phyloP scores from a whole-genome alignment of 2,797 vertebrate genomes.

The Jordanella pulchra region DNA sequence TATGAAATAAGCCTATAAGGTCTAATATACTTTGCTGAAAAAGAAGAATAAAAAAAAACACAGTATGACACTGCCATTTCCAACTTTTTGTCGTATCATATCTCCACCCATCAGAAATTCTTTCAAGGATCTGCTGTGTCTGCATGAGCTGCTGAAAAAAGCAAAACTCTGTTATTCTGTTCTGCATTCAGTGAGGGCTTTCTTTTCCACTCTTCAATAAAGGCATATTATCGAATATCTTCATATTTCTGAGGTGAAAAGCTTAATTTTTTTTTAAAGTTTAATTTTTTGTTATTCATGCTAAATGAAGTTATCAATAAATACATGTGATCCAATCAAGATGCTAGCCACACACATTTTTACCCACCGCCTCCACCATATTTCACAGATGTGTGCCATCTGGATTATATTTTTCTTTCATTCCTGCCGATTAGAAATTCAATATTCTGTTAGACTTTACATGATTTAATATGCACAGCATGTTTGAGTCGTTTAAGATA shows the following conservation, averaged over 20 bases:
- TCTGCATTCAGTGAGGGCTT: not conserved
- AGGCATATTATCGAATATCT: no score
- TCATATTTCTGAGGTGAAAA: not conserved
- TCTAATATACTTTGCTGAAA: not conserved
- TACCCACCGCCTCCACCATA: not conserved
- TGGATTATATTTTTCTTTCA: not conserved
- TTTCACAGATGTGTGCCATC: constrained; percentile 1
- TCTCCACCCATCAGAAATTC: not conserved
- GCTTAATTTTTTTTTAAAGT: not conserved
- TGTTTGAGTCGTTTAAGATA: not conserved
- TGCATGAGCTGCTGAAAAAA: not conserved
- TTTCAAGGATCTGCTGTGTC: not conserved
- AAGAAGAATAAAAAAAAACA: not conserved
- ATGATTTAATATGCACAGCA: not conserved
- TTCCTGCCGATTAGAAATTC: not conserved
- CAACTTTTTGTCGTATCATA: not conserved
- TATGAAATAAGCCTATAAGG: not conserved
- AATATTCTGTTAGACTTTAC: not conserved
- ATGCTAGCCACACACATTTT: not conserved
- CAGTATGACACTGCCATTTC: not conserved
- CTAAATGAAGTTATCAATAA: not conserved
- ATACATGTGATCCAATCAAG: not conserved
- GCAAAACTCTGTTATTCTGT: not conserved
- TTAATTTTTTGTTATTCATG: not conserved
- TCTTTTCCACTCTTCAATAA: not conserved